Evolutionary conservation across 2,797 vertebrate genomes (phyloP), one percentile per base, ranked within the genome.

Genomic region (Pempheris klunzingeri): DNA sequence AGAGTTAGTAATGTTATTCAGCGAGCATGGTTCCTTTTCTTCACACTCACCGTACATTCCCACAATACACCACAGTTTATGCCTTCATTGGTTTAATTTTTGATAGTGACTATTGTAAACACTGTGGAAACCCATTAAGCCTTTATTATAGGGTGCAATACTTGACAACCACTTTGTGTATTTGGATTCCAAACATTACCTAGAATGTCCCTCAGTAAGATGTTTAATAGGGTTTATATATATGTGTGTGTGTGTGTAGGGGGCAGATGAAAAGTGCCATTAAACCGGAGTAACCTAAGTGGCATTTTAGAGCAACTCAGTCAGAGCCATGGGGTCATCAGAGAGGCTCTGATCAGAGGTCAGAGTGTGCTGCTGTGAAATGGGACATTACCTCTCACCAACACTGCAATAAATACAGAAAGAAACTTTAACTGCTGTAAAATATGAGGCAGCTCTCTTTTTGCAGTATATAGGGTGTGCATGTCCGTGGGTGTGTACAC

Each of bases 351-450:
- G 81, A 90, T 89, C 83, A 74, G 71, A 79, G 91, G 83, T 90
- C 89, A 88, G 77, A 83, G 73, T 83, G 70, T 67, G 78, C 74
- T 74, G 77, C 84, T 85, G 83, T 82, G 89, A 93, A 93, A 91
- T 78, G 80, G 80, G 78, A 86, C 84, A 86, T 90, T 89, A 86
- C 84, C 53, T 74, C 78, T 81, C 84, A 81, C 74, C 87, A 89
- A 77, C 84, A 80, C 41, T 71, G 84, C 87, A 72, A 90, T 94
- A 92, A 94, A 91, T 87, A 92, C 78, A 86, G 60, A 84, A 83
- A 84, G 82, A 85, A 91, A 87, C 80, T 86, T 88, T 79, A 87
- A 83, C 81, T 83, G 87, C 80, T 88, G 87, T 94, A 89, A 94
- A 94, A 92, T 92, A 92, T 83, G 78, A 93, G 82, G 89, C 88